Evolutionary conservation across 1,140 invertebrate species (phyloP), one percentile per base, ranked within the genome.

Genomic region (Hylyphantes graminicola): DNA sequence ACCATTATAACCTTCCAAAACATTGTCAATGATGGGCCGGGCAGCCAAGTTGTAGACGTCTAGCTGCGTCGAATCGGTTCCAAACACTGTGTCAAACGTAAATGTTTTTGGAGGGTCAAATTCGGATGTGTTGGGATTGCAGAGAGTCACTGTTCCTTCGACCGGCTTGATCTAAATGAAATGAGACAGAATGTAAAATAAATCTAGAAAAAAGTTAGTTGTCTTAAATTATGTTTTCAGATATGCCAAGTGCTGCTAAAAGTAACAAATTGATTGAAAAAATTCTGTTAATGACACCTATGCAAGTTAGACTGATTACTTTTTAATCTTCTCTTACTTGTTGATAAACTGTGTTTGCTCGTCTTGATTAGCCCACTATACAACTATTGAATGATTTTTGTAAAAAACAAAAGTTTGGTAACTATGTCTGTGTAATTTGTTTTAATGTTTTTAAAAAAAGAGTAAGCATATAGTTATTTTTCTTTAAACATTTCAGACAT

Each of bases 41-140:
- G 94, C 93, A 2, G 93, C 92, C 87, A 93, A 90, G 88, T 94
- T 94, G 86, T 94, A 95, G n/a, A 95, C 91, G 86, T 94, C 91
- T 57, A 91, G 87, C 87, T 92, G 92, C 84, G 90, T 89, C 2
- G 91, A 90, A 74, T 90, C 89, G 8, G 87, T 86, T 13, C 89
- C 89, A 87, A 93, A 93, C 8, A 92, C 91, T 21, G 89, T 89
- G 87, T 95, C 94, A 87, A 94, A 95, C 2, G 90, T 92, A 88
- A 93, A 95, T 0, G 93, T 92, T 89, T 96, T 94, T 2, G 94
- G 93, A 63, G 94, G 94, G 87, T 94, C 94, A 11, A 90, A 91
- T 2, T 91, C 91, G 9, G 92, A 92, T 88, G 93, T 92, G 79
- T 89, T 87, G 85, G 92, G 92, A 90, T 95, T 94, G n/a, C 92